phyloP scores from a whole-genome alignment of 2,113 vertebrate genomes.

The Emydura subglobosa region DNA sequence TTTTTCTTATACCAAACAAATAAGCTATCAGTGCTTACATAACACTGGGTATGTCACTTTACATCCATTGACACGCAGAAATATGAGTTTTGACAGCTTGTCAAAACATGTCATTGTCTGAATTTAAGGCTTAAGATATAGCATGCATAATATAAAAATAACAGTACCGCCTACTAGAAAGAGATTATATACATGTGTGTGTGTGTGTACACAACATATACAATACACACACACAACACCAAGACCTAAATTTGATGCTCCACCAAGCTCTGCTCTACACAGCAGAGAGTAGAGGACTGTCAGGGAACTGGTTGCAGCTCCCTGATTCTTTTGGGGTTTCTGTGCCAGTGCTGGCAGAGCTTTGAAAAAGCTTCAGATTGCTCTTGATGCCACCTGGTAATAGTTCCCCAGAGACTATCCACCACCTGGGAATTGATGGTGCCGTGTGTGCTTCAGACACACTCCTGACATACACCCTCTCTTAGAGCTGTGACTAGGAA shows the following conservation, averaged over 20 bases:
- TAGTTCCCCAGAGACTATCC: background rate
- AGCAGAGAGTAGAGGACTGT: background rate
- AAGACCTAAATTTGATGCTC: background rate
- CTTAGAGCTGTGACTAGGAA: background rate
- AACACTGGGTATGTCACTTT: background rate
- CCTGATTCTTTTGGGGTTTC: background rate
- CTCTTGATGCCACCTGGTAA: background rate
- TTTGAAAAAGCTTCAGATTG: background rate
- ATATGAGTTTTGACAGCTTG: background rate
- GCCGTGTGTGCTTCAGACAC: background rate
- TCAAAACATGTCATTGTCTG: background rate
- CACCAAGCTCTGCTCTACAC: background rate
- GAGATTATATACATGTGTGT: background rate
- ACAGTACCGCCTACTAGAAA: background rate
- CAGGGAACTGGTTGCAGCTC: background rate
- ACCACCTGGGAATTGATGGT: background rate
- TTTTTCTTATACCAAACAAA: background rate
- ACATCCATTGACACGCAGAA: background rate
- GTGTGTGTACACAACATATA: background rate
- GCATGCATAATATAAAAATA: background rate
- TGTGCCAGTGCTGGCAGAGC: background rate
- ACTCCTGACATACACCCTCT: background rate
- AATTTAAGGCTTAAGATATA: background rate
- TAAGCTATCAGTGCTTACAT: slow-evolving; percentile 14
- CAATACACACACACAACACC: background rate